Conservation (phyloP, 2,888 invertebrate species). For the Lobophora halterata region DNA sequence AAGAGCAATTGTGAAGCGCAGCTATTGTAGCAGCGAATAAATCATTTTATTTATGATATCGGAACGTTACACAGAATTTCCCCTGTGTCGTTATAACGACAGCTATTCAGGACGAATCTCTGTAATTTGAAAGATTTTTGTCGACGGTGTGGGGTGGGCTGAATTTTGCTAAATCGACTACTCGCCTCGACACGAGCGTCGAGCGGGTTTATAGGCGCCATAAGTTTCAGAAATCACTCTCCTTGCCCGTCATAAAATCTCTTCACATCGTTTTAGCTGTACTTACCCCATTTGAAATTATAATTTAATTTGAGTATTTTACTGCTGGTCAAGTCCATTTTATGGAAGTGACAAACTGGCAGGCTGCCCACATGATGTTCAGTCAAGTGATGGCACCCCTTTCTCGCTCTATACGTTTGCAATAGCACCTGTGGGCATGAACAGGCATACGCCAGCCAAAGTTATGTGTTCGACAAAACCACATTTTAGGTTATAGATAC, state of each 20-base stretch:
- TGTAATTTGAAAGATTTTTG: conserved; percentile 68
- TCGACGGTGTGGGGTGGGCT: conserved; percentile 42
- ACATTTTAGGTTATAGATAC: too few species aligned
- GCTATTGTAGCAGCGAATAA: conserved; percentile 46
- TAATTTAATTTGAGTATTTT: conserved; percentile 42
- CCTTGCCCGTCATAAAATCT: conserved; percentile 67
- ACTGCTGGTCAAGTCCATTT: conserved; percentile 15
- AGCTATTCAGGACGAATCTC: conserved; percentile 64
- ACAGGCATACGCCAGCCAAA: too few species aligned
- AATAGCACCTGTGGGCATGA: background rate
- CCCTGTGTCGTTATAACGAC: conserved; percentile 55
- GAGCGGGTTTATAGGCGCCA: conserved; percentile 68
- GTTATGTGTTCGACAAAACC: too few species aligned
- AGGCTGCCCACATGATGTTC: conserved; percentile 14
- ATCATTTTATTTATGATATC: conserved; percentile 56
- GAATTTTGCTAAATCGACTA: conserved; percentile 59
- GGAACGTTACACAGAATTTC: conserved; percentile 53
- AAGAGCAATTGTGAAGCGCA: conserved; percentile 25
- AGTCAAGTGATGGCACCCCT: conserved; percentile 31
- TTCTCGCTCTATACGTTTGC: background rate
- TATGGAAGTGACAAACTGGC: conserved; percentile 13
- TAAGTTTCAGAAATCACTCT: conserved; percentile 68
- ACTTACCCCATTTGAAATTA: conserved; percentile 31
- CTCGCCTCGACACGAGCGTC: conserved; percentile 61
- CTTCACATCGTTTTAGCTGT: conserved; percentile 45